These are phyloP conservation scores for Diglossa cyanea DNA, from an alignment of 2,797 vertebrate species.

Conservation along the genomic window DNA sequence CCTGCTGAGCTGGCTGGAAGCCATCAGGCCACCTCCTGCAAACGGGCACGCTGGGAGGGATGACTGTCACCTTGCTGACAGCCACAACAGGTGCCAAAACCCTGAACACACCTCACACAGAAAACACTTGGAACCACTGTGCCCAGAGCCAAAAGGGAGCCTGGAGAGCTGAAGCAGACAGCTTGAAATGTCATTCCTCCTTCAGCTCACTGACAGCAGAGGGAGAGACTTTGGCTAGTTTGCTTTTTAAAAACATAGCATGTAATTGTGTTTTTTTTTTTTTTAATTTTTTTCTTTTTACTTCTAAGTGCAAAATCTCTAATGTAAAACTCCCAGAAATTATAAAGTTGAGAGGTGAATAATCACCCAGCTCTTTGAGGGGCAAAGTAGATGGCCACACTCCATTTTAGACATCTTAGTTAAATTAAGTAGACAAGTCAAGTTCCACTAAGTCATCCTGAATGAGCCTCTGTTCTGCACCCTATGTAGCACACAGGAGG, in stretches of 20 bases:
- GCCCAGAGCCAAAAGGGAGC: background rate
- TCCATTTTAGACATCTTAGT: background rate
- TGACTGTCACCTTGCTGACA: background rate
- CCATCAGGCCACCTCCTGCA: background rate
- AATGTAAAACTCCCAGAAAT: background rate
- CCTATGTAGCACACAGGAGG: background rate
- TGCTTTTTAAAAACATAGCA: background rate
- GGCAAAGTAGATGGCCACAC: background rate
- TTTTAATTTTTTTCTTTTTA: background rate
- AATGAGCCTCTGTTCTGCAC: background rate
- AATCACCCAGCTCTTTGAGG: background rate
- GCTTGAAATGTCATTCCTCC: background rate
- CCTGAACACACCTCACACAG: background rate
- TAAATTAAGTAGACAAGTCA: background rate
- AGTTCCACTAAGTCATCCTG: background rate
- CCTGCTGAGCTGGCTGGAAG: background rate
- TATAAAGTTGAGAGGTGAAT: background rate
- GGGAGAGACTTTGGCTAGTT: background rate
- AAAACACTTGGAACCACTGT: background rate
- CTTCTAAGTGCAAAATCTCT: background rate
- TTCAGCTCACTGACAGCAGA: background rate
- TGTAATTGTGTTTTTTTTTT: background rate
- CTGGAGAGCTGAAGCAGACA: background rate
- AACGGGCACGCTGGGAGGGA: background rate
- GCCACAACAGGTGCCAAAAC: background rate